These are phyloP conservation scores for Anhinga anhinga DNA, from an alignment of 2,113 vertebrate species.

Conservation along the genomic window DNA sequence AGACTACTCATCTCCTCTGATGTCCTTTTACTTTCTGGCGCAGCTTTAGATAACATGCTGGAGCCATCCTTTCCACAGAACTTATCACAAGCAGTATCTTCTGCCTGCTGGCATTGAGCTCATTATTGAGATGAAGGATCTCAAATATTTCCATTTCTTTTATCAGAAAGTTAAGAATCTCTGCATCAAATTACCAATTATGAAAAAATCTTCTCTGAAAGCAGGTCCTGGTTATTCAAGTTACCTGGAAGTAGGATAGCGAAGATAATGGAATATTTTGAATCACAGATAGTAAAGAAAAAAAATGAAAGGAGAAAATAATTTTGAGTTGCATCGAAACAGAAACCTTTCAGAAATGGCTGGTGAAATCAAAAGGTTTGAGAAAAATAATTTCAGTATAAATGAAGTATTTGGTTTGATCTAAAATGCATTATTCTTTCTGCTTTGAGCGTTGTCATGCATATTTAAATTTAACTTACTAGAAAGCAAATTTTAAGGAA, in stretches of 20 bases:
- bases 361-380: background rate
- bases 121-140: background rate
- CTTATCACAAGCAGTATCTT: background rate
- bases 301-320: background rate
- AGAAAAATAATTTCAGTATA: background rate
- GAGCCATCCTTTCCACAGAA: background rate
- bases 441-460: background rate
- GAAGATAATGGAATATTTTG: background rate
- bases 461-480: background rate
- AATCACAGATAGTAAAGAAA: background rate
- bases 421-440: background rate
- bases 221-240: background rate
- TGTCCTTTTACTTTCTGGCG: background rate
- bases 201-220: background rate
- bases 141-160: constrained; percentile 1
- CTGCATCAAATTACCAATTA: background rate
- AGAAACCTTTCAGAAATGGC: background rate
- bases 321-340: background rate
- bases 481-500: constrained; percentile 9
- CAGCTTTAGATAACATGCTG: background rate
- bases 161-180: background rate
- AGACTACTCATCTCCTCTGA: background rate
- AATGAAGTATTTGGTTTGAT: background rate
- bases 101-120: background rate
- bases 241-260: background rate